Base-by-base conservation (phyloP, 2,888 invertebrate genomes). In the Habroteleia sp. region DNA sequence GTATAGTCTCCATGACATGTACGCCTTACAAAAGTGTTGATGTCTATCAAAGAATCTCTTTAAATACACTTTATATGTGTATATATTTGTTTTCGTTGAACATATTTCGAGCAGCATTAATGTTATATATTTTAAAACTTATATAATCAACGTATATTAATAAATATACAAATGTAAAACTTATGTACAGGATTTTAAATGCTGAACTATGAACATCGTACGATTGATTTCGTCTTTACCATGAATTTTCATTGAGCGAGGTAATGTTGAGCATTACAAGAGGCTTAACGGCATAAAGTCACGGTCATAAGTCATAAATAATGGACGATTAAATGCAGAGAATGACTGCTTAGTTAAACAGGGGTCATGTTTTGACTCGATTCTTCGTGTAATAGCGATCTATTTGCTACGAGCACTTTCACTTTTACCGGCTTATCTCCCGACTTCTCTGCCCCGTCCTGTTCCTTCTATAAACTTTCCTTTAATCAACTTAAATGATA, bases 1-100 rank as follows among this genome's bases (percentile, higher is more conserved):
- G 65, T 78, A 82, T 81, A 73, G 82, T 80, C 76, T 82, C 82
- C 82, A 82, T 82, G 72, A 62, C 74, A 71, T 42, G 5, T 52
- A 44, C 29, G 29, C 13, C 35, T 37, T 33, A 33, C 52, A 60
- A 56, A 52, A 41, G 42, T 10, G 41, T 65, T 42, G 52, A 63
- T 44, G 56, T 46, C 52, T 50, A 25, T 62, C 29, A 68, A 56
- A 68, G 66, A 48, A 46, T 46, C 41, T 41, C 29, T 68, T 66
- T 3, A 44, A 44, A 68, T 41, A 4, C 20, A 11, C 48, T 42
- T 39, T 73, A 35, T 35, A 17, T 31, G 37, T 35, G 25, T 33
- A 62, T 66, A 68, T 62, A 62, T 68, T 48, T 54, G 20, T 37
- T 20, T 16, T 1, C 17, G 33, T 37, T 13, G 27, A 60, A 16